Conservation (phyloP, 1,140 invertebrate genomes). For the Tetraneura akinire region DNA sequence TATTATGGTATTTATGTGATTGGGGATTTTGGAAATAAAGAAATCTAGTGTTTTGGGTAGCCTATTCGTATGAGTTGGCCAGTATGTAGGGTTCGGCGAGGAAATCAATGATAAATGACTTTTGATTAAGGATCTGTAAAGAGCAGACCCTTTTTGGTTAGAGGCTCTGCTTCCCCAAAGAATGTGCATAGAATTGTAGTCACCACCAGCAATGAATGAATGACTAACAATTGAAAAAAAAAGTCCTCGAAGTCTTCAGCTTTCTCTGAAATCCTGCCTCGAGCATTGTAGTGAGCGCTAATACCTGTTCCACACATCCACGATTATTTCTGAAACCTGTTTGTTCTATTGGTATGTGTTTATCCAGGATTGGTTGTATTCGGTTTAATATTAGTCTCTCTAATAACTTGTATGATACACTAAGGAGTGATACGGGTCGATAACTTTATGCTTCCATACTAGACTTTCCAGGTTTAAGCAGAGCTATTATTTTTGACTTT, state of each 20-base stretch:
- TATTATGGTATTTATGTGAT: not conserved
- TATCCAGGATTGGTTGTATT: no score
- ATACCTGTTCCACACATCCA: no score
- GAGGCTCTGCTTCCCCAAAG: not conserved
- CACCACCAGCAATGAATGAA: not conserved
- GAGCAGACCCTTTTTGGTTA: not conserved
- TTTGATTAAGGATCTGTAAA: not conserved
- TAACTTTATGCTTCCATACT: no score
- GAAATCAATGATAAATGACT: not conserved
- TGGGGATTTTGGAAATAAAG: not conserved
- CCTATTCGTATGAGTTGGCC: not conserved
- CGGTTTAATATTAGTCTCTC: no score
- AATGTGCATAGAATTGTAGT: not conserved
- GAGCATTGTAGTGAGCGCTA: no score
- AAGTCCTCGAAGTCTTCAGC: not conserved
- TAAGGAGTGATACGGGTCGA: no score
- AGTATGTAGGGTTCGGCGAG: not conserved
- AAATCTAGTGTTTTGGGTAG: not conserved
- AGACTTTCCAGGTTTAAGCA: no score
- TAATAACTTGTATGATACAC: no score
- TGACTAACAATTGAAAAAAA: not conserved
- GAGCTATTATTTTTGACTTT: no score
- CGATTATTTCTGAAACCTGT: no score
- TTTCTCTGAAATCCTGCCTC: no score
- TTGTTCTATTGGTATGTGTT: no score